Evolutionary conservation across 37 sponge, comb jelly and placozoan species (phyloP).

Genomic region (Aplysina aerophoba): DNA sequence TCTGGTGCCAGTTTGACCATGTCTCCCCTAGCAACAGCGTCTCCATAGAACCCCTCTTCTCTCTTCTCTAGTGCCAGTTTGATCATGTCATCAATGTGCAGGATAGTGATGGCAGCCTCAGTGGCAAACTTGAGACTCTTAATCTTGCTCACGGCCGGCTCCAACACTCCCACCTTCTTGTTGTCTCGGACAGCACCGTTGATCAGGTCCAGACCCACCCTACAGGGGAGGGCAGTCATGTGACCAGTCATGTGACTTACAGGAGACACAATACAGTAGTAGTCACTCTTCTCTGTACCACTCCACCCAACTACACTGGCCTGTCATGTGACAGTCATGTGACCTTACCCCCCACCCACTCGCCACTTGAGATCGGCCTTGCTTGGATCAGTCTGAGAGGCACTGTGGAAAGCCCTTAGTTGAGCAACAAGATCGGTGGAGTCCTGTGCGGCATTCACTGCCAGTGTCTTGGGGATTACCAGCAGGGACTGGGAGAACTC

Average conservation of each 20-base stretch:
- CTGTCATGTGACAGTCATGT: too few relatives aligned
- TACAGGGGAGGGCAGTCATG: constrained; percentile 21
- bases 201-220: constrained; percentile 89
- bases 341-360: not conserved
- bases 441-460: constrained; percentile 99
- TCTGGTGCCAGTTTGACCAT: too few relatives aligned
- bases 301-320: too few relatives aligned
- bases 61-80: constrained; percentile 90
- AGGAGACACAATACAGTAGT: too few relatives aligned
- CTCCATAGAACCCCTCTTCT: constrained; percentile 47
- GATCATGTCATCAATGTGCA: constrained; percentile 98
- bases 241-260: not conserved
- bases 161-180: constrained; percentile 94
- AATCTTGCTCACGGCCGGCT: constrained; percentile 94
- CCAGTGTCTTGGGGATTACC: constrained; percentile 92
- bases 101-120: constrained; percentile 99
- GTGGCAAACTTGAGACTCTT: constrained; percentile 99
- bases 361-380: constrained; percentile 88
- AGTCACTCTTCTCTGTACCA: too few relatives aligned
- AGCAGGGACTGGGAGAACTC: constrained; percentile 94
- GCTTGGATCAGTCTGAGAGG: constrained; percentile 86
- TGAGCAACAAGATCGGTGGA: constrained; percentile 95
- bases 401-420: constrained; percentile 95
- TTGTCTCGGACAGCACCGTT: constrained; percentile 84
- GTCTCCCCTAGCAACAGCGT: constrained; percentile 67